Evolutionary conservation across 1,140 invertebrate species (phyloP), one percentile per base, ranked within the genome.

Genomic region (Muscidifurax raptorellus): DNA sequence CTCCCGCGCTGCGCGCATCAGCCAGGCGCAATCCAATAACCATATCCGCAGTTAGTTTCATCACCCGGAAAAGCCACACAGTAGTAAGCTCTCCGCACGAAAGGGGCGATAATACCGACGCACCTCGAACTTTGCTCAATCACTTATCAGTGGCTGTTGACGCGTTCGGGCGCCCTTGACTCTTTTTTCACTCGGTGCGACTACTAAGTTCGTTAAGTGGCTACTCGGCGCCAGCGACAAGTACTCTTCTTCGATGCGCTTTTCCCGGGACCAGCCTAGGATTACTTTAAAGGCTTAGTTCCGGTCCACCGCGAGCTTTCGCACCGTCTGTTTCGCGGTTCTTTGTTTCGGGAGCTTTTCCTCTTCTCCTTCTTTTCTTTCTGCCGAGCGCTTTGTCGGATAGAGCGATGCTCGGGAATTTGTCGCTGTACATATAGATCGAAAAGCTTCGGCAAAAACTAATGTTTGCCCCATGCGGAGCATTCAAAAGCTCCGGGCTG

Each of bases 161-260:
- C 12, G 32, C 28, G 40, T 22, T 2, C 25, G 9, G 28, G 27
- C 36, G 74, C 27, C n/a, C 82, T 83, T 59, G 40, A 83, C 71
- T 78, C 71, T 83, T 83, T 69, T 28, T 75, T 12, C 22, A 36
- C 2, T 27, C 28, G 9, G 9, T 59, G 36, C 25, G 13, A n/a
- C n/a, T 44, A 28, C 82, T 83, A 83, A 83, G n/a, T 78, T 59
- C 22, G 80, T 81, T 80, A 85, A 85, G 69, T 82, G 78, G 52
- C 15, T 66, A 77, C 79, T 82, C 78, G 25, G 44, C 28, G 18
- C 52, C 22, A 0, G n/a, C 71, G 1, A 0, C 5, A 66, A 75
- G 83, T 25, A 44, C 18, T 13, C 4, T 74, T 80, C 71, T 74
- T 72, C 36, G 32, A 75, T 69, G 74, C 32, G 5, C 66, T 83